Evolutionary conservation across 1,140 invertebrate genomes (phyloP), one percentile per base, ranked within the genome.

Genomic region (Sesamia nonagrioides): DNA sequence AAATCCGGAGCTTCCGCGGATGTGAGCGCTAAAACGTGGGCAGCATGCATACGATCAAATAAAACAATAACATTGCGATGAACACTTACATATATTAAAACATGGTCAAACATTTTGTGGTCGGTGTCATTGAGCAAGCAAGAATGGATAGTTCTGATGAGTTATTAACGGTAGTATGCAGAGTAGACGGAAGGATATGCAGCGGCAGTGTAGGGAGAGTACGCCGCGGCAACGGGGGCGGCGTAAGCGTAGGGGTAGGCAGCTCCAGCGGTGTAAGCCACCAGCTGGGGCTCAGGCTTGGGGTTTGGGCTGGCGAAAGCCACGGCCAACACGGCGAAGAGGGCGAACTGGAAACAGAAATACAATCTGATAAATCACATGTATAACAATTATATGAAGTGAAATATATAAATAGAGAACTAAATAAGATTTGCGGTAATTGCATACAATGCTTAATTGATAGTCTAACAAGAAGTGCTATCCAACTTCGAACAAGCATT

Each of bases 251-350:
- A 95, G 35, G 92, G 92, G 35, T 58, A 58, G 3, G 52, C 76
- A 15, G 81, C 78, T 56, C 87, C 82, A 17, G 88, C 86, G 48
- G 88, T 42, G 86, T 92, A 93, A 18, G 82, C 74, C 40, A 88
- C 13, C 6, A 85, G 81, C 69, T 95, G 83, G 54, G 86, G 92
- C 42, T 92, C 92, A 58, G 84, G 91, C 66, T 90, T 89, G 71
- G 78, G 87, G 84, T 76, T 92, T 63, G 95, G 95, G 83, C 88
- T 93, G 81, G 96, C 96, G 82, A 94, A 94, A 56, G 95, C 95
- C 74, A 95, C 86, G 52, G 94, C 95, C 88, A 96, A 83, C 73
- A 95, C 81, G 81, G 95, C 93, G 84, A 95, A 91, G 81, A 96
- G 82, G 73, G 91, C 86, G 63, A 95, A 90, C 95, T 95, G 88